phyloP scores from a whole-genome alignment of 2,797 vertebrate species.

The Zenarchopterus dispar region DNA sequence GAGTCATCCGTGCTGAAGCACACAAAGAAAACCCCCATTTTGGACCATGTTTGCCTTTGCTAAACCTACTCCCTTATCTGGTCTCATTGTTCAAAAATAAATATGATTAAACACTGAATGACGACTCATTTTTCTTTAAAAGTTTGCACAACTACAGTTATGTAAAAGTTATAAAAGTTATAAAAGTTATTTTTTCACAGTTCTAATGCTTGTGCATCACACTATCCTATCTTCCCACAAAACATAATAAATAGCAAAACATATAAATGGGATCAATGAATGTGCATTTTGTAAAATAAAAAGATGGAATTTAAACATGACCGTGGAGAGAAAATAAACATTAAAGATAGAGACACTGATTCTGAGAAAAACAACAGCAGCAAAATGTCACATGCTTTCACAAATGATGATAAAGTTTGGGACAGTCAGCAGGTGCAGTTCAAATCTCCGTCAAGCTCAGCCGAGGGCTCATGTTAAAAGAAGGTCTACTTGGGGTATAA shows the following conservation, averaged over 20 bases:
- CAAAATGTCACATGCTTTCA: constrained; percentile 1
- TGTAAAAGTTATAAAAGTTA: too few species aligned
- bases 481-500: constrained; percentile 30
- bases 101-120: not conserved
- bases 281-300: too few species aligned
- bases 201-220: too few species aligned
- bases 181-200: too few species aligned
- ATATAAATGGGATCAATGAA: too few species aligned
- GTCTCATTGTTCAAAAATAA: not conserved
- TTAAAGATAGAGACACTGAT: too few species aligned
- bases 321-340: too few species aligned
- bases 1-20: not conserved
- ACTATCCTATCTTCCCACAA: too few species aligned
- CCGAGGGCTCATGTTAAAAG: not conserved
- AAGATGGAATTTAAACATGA: too few species aligned
- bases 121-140: too few species aligned
- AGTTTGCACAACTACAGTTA: too few species aligned
- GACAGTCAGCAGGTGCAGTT: constrained; percentile 36
- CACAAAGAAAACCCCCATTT: not conserved
- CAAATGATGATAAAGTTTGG: constrained; percentile 38
- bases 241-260: too few species aligned
- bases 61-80: not conserved
- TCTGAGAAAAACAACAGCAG: not conserved
- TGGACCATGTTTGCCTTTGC: not conserved
- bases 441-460: constrained; percentile 5